Percentiles rank a stretch among this genome's conserved stretches.
These are phyloP conservation scores for Cenopis cana DNA, from an alignment of 2,888 invertebrate species.

Conservation along the genomic window DNA sequence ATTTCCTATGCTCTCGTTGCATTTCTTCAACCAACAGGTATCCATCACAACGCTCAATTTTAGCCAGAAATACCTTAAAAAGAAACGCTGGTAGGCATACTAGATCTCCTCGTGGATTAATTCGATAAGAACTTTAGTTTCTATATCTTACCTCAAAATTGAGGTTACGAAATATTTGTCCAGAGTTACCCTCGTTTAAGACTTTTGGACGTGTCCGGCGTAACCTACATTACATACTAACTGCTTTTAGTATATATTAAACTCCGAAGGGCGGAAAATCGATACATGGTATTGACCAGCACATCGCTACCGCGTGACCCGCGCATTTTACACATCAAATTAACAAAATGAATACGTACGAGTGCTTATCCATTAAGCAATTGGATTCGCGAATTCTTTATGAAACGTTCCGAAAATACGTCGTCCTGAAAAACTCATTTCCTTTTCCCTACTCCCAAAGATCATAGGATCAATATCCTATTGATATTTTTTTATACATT, in stretches of 20 bases:
- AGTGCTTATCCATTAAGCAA: conserved; percentile 24
- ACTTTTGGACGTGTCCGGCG: conserved; percentile 41
- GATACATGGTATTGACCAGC: conserved; percentile 43
- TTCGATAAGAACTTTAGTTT: neutral
- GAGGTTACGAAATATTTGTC: conserved; percentile 33
- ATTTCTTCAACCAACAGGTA: too few relatives aligned
- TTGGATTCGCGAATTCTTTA: conserved; percentile 28
- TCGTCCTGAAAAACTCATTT: conserved; percentile 28
- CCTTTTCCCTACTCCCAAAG: conserved; percentile 14
- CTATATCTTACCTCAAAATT: conserved; percentile 22
- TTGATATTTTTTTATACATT: conserved; percentile 20
- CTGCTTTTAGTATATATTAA: conserved; percentile 38
- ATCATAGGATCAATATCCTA: conserved; percentile 33
- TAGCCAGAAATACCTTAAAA: neutral
- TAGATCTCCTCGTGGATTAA: neutral
- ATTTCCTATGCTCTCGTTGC: neutral
- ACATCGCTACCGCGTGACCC: conserved; percentile 28
- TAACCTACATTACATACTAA: conserved; percentile 41
- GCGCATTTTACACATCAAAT: conserved; percentile 32
- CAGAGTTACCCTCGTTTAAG: conserved; percentile 42
- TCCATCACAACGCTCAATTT: too few relatives aligned
- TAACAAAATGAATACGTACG: conserved; percentile 21
- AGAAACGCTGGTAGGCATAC: neutral
- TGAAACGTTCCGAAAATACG: conserved; percentile 9
- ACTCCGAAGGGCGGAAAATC: conserved; percentile 37